These are phyloP conservation scores for Zoanthus sansibaricus DNA, from an alignment of 92 coral and sea anemone genomes.

Conservation along the genomic window DNA sequence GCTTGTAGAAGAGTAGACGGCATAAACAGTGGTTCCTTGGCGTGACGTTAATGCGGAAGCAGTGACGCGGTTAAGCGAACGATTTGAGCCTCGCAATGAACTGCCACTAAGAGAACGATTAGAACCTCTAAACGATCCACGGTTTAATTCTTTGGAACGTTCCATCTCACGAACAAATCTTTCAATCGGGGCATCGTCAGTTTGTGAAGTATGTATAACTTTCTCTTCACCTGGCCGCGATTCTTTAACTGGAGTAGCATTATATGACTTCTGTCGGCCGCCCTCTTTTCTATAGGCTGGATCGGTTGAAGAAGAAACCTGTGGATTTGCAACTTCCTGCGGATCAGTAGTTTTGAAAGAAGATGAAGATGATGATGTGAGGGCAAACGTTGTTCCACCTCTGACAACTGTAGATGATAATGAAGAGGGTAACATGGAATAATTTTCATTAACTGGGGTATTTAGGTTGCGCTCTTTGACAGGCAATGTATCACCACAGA, in stretches of 20 bases:
- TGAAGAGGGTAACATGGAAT: not conserved
- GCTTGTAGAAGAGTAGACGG: conserved; percentile 26
- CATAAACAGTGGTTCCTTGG: conserved; percentile 31
- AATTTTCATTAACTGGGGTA: not conserved
- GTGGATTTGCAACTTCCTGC: conserved; percentile 4
- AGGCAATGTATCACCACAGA: conserved; percentile 9
- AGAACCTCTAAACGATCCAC: conserved; percentile 42
- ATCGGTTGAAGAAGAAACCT: conserved; percentile 6
- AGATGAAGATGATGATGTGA: conserved; percentile 25
- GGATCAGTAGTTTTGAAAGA: conserved; percentile 13
- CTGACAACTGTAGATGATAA: conserved; percentile 28
- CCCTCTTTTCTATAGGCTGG: not conserved
- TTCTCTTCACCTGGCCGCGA: not conserved
- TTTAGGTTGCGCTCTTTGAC: conserved; percentile 24
- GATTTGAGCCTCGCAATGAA: conserved; percentile 31
- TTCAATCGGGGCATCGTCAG: conserved; percentile 33
- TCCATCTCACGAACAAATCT: conserved; percentile 43
- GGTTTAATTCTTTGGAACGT: conserved; percentile 33
- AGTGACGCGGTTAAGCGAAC: conserved; percentile 23
- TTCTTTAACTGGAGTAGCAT: not conserved
- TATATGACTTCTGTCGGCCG: not conserved
- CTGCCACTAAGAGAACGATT: conserved; percentile 10
- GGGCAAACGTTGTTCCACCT: conserved; percentile 33
- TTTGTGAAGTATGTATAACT: not conserved
- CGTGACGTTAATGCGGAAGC: conserved; percentile 11